Evolutionary conservation across 2,888 invertebrate species (phyloP).

Genomic region (Melipona bicolor): DNA sequence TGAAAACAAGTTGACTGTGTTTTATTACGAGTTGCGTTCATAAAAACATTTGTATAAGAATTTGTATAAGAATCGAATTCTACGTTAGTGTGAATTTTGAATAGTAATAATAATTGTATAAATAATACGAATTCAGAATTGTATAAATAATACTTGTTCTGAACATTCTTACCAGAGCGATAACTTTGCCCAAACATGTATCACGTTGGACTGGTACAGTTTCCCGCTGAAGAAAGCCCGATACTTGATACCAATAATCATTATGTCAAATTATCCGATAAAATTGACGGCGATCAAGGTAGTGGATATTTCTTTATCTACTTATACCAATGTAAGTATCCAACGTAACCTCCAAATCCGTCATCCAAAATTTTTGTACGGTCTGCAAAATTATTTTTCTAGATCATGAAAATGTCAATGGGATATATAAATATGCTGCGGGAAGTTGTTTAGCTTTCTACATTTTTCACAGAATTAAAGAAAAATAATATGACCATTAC

Average conservation of each 20-base stretch:
- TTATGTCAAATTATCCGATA: constrained; percentile 57
- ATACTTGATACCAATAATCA: constrained; percentile 60
- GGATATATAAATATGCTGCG: constrained; percentile 61
- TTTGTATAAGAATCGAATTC: neutral
- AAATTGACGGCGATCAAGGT: constrained; percentile 70
- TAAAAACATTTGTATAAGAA: neutral
- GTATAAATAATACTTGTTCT: neutral
- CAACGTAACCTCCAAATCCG: too few species aligned
- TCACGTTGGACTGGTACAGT: constrained; percentile 65
- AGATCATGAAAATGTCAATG: constrained; percentile 56
- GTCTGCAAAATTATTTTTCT: constrained; percentile 2
- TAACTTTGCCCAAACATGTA: constrained; percentile 6
- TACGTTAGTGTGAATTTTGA: too few species aligned
- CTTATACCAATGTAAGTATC: constrained; percentile 67
- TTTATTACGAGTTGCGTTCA: neutral
- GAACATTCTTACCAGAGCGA: constrained; percentile 23
- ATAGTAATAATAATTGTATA: too few species aligned
- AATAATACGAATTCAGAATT: neutral
- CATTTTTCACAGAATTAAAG: neutral
- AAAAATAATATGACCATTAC: neutral
- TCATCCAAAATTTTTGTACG: too few species aligned
- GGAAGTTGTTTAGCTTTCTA: constrained; percentile 13
- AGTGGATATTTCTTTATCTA: constrained; percentile 66
- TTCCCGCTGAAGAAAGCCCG: constrained; percentile 59
- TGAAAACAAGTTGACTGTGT: too few species aligned